Base-by-base conservation (phyloP, 2,888 invertebrate species). In the Lutraria lutraria region DNA sequence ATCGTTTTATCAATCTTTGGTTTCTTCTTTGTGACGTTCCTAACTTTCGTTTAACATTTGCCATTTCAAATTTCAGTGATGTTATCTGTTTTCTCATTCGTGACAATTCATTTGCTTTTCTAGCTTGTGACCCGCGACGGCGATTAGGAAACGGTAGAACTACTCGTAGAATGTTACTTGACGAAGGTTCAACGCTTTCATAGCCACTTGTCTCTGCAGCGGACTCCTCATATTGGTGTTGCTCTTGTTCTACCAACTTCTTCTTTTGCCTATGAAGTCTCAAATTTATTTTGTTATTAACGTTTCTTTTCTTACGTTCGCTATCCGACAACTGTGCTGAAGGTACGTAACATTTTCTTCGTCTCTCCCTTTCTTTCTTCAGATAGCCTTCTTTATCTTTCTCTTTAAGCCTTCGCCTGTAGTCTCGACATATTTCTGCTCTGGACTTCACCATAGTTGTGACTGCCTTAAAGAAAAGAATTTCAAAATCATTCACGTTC, bases 391-490 rank as follows among this genome's bases (percentile, higher is more conserved):
- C 72, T 56, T 81, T 68, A 21, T 83, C 52, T 52, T 87, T 84
- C 12, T 84, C 81, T 21, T 89, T 89, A 43, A 82, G n/a, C 13
- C 87, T 13, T 31, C 68, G 68, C n/a, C 89, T n/a, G 25, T 87
- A 83, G 3, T 25, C 87, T 31, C 53, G 52, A 43, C 53, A 52
- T 1, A 54, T 87, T 53, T 87, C 87, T 19, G 87, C 85, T 21
- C 84, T 76, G 2, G 86, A 87, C 34, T 86, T 89, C 1, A 31
- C 86, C 86, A 89, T 89, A n/a, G n/a, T n/a, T n/a, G n/a, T n/a
- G n/a, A n/a, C n/a, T n/a, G n/a, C n/a, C n/a, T n/a, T n/a, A n/a
- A n/a, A n/a, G n/a, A n/a, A n/a, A n/a, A n/a, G n/a, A n/a, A n/a
- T n/a, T n/a, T n/a, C n/a, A n/a, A n/a, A n/a, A n/a, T n/a, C n/a